Percentiles rank a stretch among this genome's conserved stretches.
Conservation (phyloP, 2,888 invertebrate genomes). For the Thereva nobilitata region DNA sequence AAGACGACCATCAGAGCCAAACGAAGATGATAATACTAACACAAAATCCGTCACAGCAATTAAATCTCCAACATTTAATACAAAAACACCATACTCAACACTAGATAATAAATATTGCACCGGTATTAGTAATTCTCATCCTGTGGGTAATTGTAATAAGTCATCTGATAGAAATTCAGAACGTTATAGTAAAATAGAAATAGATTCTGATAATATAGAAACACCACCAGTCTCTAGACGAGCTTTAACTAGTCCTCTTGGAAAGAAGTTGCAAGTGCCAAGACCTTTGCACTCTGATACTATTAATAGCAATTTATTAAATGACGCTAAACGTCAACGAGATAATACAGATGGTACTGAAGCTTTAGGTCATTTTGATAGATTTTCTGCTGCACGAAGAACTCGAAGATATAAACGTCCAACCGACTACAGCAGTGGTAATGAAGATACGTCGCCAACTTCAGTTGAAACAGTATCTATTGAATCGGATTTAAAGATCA, state of each 20-base stretch:
- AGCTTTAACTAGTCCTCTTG: conserved; percentile 58
- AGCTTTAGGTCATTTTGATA: conserved; percentile 75
- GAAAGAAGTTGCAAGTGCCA: conserved; percentile 21
- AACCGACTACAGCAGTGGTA: conserved; percentile 64
- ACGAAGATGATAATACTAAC: conserved; percentile 39
- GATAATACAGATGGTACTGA: conserved; percentile 53
- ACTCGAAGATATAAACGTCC: conserved; percentile 78
- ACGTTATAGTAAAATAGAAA: conserved; percentile 72
- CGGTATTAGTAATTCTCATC: neutral
- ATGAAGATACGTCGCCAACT: conserved; percentile 61
- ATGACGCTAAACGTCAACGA: conserved; percentile 45
- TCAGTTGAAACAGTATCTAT: conserved; percentile 54
- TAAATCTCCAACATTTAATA: neutral
- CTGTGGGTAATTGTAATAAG: neutral
- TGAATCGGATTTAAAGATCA: conserved; percentile 57
- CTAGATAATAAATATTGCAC: conserved; percentile 35
- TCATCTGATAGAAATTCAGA: conserved; percentile 49
- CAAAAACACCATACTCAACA: conserved; percentile 35
- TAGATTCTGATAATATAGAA: conserved; percentile 89
- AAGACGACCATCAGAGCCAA: conserved; percentile 58
- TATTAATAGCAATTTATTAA: conserved; percentile 1
- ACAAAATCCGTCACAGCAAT: conserved; percentile 21
- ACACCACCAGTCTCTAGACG: conserved; percentile 82
- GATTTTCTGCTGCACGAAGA: conserved; percentile 79
- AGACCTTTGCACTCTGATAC: conserved; percentile 26